Evolutionary conservation across 2,888 invertebrate species (phyloP).

Genomic region (Acanthosepion lycidas): DNA sequence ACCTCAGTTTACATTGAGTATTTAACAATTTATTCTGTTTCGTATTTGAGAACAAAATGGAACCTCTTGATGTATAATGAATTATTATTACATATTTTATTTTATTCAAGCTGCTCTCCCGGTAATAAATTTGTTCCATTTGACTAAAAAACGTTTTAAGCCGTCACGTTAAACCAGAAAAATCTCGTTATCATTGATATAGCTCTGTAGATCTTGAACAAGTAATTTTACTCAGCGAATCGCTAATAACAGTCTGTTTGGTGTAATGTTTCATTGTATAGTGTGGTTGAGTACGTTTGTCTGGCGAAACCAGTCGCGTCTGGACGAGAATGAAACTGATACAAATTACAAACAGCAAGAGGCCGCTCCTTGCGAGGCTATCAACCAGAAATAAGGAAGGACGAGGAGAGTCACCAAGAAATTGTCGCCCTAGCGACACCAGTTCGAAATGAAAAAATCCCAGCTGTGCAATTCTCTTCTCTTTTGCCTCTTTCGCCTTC

Average conservation of each 20-base stretch:
- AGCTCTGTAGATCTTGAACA: neutral
- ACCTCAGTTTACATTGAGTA: too few relatives aligned
- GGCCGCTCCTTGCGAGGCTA: neutral
- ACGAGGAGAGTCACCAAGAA: neutral
- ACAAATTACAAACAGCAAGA: slow-evolving; percentile 22
- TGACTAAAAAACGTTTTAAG: neutral
- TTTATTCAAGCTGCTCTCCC: neutral
- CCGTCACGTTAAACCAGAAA: neutral
- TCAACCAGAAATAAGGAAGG: neutral
- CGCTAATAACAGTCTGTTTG: neutral
- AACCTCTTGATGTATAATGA: neutral
- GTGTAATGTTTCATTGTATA: neutral
- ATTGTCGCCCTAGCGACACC: neutral
- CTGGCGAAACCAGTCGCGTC: neutral
- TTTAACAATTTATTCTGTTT: too few relatives aligned
- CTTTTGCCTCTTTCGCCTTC: neutral
- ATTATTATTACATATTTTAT: neutral
- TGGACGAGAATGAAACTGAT: neutral
- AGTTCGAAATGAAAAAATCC: slow-evolving; percentile 18
- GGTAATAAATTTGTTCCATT: neutral
- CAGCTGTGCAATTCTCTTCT: neutral
- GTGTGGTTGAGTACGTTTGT: slow-evolving; percentile 21
- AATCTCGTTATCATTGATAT: neutral
- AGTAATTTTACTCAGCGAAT: slow-evolving; percentile 6
- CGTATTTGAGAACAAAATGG: neutral